Evolutionary conservation across 2,888 invertebrate genomes (phyloP).

Genomic region (Bursaphelenchus okinawaensis): DNA sequence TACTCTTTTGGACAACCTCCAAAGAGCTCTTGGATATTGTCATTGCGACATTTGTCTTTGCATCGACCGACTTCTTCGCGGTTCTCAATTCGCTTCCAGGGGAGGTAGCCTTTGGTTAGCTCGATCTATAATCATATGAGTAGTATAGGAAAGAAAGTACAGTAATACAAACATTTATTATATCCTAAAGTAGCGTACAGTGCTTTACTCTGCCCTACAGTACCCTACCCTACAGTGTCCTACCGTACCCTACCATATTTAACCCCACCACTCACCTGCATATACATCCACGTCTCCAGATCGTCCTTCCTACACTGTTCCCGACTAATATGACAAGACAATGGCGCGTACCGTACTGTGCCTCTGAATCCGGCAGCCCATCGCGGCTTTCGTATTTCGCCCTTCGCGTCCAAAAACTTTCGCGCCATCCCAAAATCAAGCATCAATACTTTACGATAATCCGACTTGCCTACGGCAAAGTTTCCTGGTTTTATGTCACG

Average conservation of each 20-base stretch:
- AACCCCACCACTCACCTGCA: slow-evolving; percentile 20
- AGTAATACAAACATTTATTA: slow-evolving; percentile 8
- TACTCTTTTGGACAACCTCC: slow-evolving; percentile 44
- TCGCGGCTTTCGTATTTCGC: slow-evolving; percentile 21
- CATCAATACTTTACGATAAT: slow-evolving; percentile 30
- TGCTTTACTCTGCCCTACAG: too few species aligned
- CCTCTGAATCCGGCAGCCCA: slow-evolving; percentile 33
- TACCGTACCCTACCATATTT: too few species aligned
- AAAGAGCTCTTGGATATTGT: slow-evolving; percentile 29
- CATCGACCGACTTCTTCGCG: slow-evolving; percentile 23
- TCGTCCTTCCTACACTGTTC: slow-evolving; percentile 45
- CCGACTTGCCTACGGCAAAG: slow-evolving; percentile 29
- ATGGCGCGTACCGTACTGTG: slow-evolving; percentile 26
- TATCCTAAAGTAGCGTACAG: too few species aligned
- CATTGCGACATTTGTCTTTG: slow-evolving; percentile 25
- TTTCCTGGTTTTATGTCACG: slow-evolving; percentile 43
- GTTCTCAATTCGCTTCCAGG: slow-evolving; percentile 36
- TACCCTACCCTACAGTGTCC: too few species aligned
- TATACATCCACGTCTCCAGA: slow-evolving; percentile 42
- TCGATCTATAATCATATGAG: slow-evolving; percentile 32
- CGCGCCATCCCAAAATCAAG: slow-evolving; percentile 45
- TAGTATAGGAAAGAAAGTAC: not conserved
- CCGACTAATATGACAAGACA: slow-evolving; percentile 33
- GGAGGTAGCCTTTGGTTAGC: slow-evolving; percentile 38
- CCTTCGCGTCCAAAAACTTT: slow-evolving; percentile 19